Base-by-base conservation (phyloP, 92 coral and sea anemone genomes). In the Montipora capitata region DNA sequence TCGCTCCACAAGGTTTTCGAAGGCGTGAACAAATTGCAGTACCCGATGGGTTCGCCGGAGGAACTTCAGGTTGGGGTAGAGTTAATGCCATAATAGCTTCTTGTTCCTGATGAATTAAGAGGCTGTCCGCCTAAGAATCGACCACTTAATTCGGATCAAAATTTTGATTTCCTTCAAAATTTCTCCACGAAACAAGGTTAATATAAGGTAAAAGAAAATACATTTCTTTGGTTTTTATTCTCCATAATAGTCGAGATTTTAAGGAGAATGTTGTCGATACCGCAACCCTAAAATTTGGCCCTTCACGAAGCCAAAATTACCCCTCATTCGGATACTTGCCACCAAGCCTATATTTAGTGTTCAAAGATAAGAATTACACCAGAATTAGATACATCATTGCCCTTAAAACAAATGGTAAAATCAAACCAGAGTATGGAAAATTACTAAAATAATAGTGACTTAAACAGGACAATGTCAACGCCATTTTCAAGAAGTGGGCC, bases 261-360 rank as follows among this genome's bases (percentile, higher is more conserved):
- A 38, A 65, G 41, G 70, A 17, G 70, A 16, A n/a, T 65, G 35
- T 65, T 1, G 7, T 65, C 70, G 70, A 65, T 65, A 65, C 39
- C 70, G 70, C 14, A 65, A 65, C 70, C 70, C 70, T 17, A 42
- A 65, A 65, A 65, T 17, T 65, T 2, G 70, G 39, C 70, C 70
- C 12, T 65, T 65, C 70, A 35, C 70, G 41, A 16, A 65, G 10
- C 39, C 70, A 4, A 65, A 65, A 17, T 65, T 65, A 65, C 38
- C 70, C 70, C 10, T 65, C 10, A 4, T 65, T 65, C 10, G 70
- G 64, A 58, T 58, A 8, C 64, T 58, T 58, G 13, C 64, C n/a
- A 8, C 64, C n/a, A 8, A 58, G 52, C 1, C 2, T 45, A 45
- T 45, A 45, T 45, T 45, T 45, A 45, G 52, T 2, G 52, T 45